Conservation (phyloP, 1,140 invertebrate species). For the Euwallacea fornicatus region DNA sequence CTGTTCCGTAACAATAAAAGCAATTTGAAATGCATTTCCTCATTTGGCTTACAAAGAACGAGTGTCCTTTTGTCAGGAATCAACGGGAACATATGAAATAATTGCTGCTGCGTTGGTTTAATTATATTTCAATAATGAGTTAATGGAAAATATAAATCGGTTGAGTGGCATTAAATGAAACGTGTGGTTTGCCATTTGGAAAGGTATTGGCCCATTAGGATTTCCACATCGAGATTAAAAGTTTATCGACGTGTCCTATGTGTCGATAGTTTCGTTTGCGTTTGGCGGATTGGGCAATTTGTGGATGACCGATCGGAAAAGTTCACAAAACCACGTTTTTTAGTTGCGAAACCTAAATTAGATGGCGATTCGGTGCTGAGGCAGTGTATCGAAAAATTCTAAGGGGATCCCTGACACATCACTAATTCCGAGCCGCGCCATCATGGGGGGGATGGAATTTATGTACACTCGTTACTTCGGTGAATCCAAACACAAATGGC, state of each 20-base stretch:
- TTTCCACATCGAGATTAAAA: neutral
- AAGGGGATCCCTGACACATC: too few species aligned
- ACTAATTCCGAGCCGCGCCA: neutral
- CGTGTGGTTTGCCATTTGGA: conserved; percentile 28
- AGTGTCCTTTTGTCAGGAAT: conserved; percentile 18
- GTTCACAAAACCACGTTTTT: too few species aligned
- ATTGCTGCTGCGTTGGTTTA: conserved; percentile 26
- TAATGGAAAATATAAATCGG: conserved; percentile 40
- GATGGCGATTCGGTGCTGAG: too few species aligned
- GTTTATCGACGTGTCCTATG: neutral
- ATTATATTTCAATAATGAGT: conserved; percentile 40
- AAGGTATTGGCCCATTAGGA: conserved; percentile 13
- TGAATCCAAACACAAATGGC: conserved; percentile 34
- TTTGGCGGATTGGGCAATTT: neutral
- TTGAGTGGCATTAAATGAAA: conserved; percentile 22
- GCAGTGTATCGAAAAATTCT: too few species aligned
- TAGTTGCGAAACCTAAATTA: too few species aligned
- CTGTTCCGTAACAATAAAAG: conserved; percentile 1
- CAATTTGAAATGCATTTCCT: conserved; percentile 31
- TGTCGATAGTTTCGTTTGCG: neutral
- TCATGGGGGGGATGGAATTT: conserved; percentile 10
- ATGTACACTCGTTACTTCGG: conserved; percentile 28
- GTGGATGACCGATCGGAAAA: too few species aligned
- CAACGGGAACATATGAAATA: conserved; percentile 22
- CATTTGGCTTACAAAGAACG: conserved; percentile 25